Evolutionary conservation across 2,888 invertebrate species (phyloP), one percentile per base, ranked within the genome.

Genomic region (Chloromyia formosa): DNA sequence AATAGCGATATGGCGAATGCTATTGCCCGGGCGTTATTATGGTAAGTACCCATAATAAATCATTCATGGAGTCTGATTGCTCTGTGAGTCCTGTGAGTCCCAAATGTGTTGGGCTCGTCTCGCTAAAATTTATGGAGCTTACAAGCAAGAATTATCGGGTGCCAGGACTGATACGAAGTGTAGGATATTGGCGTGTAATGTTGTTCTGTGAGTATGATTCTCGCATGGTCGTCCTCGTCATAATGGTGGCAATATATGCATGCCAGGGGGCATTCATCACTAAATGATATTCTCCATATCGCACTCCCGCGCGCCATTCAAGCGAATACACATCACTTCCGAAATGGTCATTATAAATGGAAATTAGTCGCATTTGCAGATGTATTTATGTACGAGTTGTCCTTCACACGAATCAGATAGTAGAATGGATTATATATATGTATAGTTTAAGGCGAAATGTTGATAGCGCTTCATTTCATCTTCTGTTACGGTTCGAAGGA

Each of bases 61-160:
- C 66, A 68, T 68, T 68, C 66, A 68, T 68, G n/a, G 66, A 68
- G 66, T 68, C 66, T 45, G 66, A 68, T 68, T 68, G 66, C 66
- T 20, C 14, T 68, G 27, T 35, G n/a, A n/a, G n/a, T n/a, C n/a
- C n/a, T n/a, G 66, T 22, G 16, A 68, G 66, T 49, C 66, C 49
- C 66, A 68, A 68, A 68, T 68, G 66, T 49, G 66, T 68, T 35
- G 66, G 49, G 22, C 23, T 68, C 66, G 66, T n/a, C 23, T 68
- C 66, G 18, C 20, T 68, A 23, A 68, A 68, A 68, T 68, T 49
- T 68, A 68, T 68, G 66, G 35, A 1, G 66, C 20, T 22, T 49
- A 49, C 49, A 45, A n/a, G 49, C 49, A 68, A 68, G 66, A 68
- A 49, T 68, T 68, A 68, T 53, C 14, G 66, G 49, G 23, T 49